Conservation (phyloP, 2,797 vertebrate species). For the Neomorphus geoffroyi region DNA sequence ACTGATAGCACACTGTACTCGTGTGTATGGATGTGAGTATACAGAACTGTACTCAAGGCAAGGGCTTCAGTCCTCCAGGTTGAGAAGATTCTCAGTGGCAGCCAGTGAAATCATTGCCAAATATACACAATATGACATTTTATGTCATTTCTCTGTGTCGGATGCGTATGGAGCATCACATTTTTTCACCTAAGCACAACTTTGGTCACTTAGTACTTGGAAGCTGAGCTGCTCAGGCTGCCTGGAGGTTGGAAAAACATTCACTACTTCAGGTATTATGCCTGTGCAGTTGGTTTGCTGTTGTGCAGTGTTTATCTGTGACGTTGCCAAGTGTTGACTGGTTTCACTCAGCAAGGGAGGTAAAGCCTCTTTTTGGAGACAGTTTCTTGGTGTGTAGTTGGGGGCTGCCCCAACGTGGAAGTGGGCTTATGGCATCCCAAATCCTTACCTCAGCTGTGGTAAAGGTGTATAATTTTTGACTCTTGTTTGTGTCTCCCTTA, state of each 20-base stretch:
- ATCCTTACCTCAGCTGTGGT: background rate
- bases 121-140: background rate
- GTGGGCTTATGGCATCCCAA: background rate
- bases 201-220: background rate
- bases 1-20: background rate
- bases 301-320: background rate
- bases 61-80: background rate
- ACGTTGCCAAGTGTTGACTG: background rate
- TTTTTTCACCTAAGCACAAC: background rate
- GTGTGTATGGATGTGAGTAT: background rate
- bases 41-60: background rate
- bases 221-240: background rate
- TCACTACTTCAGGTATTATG: background rate
- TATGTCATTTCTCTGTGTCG: background rate
- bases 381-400: background rate
- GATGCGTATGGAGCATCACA: fast-evolving
- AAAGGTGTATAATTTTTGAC: background rate
- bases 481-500: background rate
- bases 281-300: background rate
- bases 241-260: background rate
- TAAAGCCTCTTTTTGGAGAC: background rate
- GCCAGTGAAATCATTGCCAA: background rate
- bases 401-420: background rate
- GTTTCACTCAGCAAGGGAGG: background rate
- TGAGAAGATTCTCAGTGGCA: background rate